Percentiles rank a stretch among this genome's conserved stretches.
phyloP scores from a whole-genome alignment of 2,113 vertebrate species.

The Oncorhynchus nerka region DNA sequence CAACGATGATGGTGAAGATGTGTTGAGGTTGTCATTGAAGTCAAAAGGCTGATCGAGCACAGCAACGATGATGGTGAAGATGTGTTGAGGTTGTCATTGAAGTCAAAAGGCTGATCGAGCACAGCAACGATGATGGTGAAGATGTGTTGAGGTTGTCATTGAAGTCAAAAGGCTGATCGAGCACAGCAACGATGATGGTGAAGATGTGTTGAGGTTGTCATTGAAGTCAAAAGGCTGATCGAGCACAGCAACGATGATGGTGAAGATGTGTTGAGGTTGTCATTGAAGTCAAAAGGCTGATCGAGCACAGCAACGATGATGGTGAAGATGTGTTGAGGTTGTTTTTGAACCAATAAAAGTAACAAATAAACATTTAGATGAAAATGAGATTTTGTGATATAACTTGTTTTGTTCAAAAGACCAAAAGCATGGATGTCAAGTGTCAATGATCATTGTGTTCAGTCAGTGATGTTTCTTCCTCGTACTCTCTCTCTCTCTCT shows the following conservation, averaged over 20 bases:
- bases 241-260: conserved; percentile 54
- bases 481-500: neutral
- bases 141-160: too few species aligned
- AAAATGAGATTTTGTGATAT: conserved; percentile 80
- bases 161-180: conserved; percentile 67
- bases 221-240: conserved; percentile 69
- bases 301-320: conserved; percentile 55
- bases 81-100: too few species aligned
- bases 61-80: too few species aligned
- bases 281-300: conserved; percentile 56
- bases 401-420: conserved; percentile 93
- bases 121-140: too few species aligned
- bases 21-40: too few species aligned
- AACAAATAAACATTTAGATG: conserved; percentile 98
- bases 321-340: conserved; percentile 76
- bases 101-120: conserved; percentile 66
- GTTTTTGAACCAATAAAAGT: conserved; percentile 62
- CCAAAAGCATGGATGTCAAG: conserved; percentile 98
- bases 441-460: conserved; percentile 84
- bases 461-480: conserved; percentile 41
- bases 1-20: too few species aligned
- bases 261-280: too few species aligned
- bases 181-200: conserved; percentile 53
- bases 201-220: too few species aligned
- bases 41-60: conserved; percentile 61